Evolutionary conservation across 2,888 invertebrate genomes (phyloP), one percentile per base, ranked within the genome.

Genomic region (Lycocerus yunnanus): DNA sequence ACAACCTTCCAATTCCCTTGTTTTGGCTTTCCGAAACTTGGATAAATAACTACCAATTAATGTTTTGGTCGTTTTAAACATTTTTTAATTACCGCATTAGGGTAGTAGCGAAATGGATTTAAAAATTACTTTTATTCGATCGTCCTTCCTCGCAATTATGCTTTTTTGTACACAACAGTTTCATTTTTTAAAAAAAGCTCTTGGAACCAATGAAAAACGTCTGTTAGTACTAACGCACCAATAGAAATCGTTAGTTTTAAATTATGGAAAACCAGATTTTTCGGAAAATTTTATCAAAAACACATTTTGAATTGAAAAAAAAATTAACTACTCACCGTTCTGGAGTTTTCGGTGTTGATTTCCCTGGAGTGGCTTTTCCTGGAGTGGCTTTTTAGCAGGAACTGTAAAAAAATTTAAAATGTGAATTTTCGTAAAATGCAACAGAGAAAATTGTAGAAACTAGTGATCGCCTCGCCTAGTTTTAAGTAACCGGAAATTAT

Each of bases 361-460:
- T 74, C 5, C 78, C 78, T 6, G 82, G 80, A 5, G 82, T 76
- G 74, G 80, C 61, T 63, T 78, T 80, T n/a, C 78, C 78, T 6
- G 82, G 80, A 5, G 82, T 76, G 74, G 80, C 61, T 63, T 78
- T 72, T 82, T 84, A 13, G 76, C 74, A 59, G 83, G 84, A 72
- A 83, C 84, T 84, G 80, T 69, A 83, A 24, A 83, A 69, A 73
- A 74, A 60, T 59, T 27, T 27, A 58, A 21, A 3, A 58, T 16
- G 4, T 58, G 3, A 16, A 59, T 15, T 18, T 43, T 43, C 18
- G 9, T 61, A 15, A 15, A 15, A 27, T 24, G 24, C 24, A 24
- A 11, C 24, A 11, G 24, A 24, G 24, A 24, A 24, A 11, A n/a
- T n/a, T n/a, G n/a, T n/a, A n/a, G n/a, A 24, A 24, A 24, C 4